Percentiles rank a stretch among this genome's conserved stretches.
Conservation (phyloP, 2,113 vertebrate species). For the Condylura cristata region DNA sequence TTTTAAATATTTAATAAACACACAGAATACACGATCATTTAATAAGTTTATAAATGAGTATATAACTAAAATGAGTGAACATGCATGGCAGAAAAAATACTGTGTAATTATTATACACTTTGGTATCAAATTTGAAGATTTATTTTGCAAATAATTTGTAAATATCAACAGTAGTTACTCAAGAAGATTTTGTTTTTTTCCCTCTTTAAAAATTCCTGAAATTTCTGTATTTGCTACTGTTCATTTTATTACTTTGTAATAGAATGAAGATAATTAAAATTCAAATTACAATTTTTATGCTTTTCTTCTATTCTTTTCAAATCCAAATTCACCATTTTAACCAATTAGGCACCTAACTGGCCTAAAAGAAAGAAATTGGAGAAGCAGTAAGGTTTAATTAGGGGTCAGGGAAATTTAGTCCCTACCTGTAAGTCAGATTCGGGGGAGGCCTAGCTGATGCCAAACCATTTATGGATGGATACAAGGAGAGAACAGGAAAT, state of each 20-base stretch:
- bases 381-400: conserved; percentile 43
- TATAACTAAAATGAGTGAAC: background rate
- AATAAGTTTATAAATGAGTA: background rate
- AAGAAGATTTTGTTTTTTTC: background rate
- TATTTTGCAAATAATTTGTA: background rate
- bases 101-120: background rate
- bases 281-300: background rate
- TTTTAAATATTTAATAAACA: background rate
- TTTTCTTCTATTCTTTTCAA: conserved; percentile 7
- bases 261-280: conserved; percentile 31
- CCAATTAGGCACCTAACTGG: conserved; percentile 26
- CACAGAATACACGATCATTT: background rate
- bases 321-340: conserved; percentile 25
- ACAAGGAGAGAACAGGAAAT: background rate
- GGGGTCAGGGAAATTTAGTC: background rate
- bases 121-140: background rate
- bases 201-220: background rate
- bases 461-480: background rate
- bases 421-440: background rate
- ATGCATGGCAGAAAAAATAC: background rate
- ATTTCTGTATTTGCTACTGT: background rate
- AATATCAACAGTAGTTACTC: background rate
- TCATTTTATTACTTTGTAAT: background rate
- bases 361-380: conserved; percentile 26
- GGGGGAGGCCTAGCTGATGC: background rate